Conservation (phyloP, 2,888 invertebrate genomes). For the Cloeon dipterum region DNA sequence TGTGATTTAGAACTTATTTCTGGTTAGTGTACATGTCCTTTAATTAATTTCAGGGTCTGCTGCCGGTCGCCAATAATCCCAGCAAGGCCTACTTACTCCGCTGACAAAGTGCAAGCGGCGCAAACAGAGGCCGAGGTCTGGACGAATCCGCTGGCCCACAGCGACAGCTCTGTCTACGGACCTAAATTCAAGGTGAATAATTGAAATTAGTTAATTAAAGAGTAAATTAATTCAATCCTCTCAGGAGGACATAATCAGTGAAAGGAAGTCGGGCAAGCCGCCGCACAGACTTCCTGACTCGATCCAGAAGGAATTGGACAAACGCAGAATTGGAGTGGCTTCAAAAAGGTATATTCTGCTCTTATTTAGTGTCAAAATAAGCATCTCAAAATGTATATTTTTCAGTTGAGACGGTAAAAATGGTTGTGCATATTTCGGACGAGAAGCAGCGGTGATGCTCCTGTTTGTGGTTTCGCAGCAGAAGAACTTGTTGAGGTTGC, state of each 20-base stretch:
- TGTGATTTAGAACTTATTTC: neutral
- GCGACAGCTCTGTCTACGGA: constrained; percentile 1
- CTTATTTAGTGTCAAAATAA: too few species aligned
- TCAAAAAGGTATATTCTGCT: too few species aligned
- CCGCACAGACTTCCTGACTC: constrained; percentile 32
- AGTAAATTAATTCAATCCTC: neutral
- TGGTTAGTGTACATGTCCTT: constrained; percentile 6
- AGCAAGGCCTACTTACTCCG: constrained; percentile 47
- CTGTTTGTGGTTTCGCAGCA: too few species aligned
- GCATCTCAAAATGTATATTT: too few species aligned
- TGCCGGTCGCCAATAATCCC: constrained; percentile 63
- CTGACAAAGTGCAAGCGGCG: constrained; percentile 15
- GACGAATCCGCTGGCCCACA: constrained; percentile 32
- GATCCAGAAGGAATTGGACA: constrained; percentile 38
- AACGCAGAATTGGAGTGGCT: constrained; percentile 34
- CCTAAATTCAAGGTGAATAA: constrained; percentile 6
- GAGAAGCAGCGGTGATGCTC: too few species aligned
- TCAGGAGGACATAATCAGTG: constrained; percentile 10
- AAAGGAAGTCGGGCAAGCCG: constrained; percentile 13
- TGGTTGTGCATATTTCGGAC: too few species aligned
- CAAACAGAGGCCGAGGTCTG: constrained; percentile 31
- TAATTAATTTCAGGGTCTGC: constrained; percentile 53
- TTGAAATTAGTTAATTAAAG: neutral
- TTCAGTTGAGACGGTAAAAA: too few species aligned
- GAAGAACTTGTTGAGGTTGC: too few species aligned